phyloP scores from a whole-genome alignment of 2,797 vertebrate species.

The Argya squamiceps region DNA sequence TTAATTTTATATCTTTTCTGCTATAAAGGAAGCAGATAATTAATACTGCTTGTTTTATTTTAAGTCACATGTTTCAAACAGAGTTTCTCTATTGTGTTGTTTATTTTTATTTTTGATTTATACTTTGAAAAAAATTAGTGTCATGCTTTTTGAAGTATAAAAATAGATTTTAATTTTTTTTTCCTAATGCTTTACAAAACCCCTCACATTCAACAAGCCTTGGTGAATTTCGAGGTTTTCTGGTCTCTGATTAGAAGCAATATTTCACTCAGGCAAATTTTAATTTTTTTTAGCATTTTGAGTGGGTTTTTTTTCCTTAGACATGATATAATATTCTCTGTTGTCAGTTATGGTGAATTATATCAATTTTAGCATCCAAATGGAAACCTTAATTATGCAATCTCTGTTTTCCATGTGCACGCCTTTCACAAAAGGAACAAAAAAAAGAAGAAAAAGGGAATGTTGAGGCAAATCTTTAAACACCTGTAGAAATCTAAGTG shows the following conservation, averaged over 20 bases:
- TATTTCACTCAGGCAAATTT: neutral
- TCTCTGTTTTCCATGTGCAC: neutral
- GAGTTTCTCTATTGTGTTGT: neutral
- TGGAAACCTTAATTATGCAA: conserved; percentile 45
- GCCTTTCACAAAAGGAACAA: neutral
- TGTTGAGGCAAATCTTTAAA: conserved; percentile 43
- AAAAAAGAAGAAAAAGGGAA: neutral
- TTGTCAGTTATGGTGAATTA: conserved; percentile 30
- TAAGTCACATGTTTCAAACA: neutral
- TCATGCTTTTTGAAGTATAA: neutral
- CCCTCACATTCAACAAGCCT: neutral
- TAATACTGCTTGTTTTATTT: conserved; percentile 33
- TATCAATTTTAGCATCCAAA: conserved; percentile 38
- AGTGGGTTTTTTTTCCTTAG: neutral
- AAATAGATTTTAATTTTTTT: neutral
- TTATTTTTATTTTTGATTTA: conserved; percentile 4
- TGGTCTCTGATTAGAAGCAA: neutral
- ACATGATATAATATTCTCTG: conserved; percentile 10
- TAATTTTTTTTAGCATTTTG: neutral
- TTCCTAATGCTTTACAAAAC: neutral
- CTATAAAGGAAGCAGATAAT: neutral
- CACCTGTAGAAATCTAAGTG: conserved; percentile 65
- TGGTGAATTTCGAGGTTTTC: conserved; percentile 8
- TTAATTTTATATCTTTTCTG: neutral
- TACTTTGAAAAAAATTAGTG: neutral